Evolutionary conservation across 2,113 vertebrate species (phyloP).

Genomic region (Sceloporus undulatus): DNA sequence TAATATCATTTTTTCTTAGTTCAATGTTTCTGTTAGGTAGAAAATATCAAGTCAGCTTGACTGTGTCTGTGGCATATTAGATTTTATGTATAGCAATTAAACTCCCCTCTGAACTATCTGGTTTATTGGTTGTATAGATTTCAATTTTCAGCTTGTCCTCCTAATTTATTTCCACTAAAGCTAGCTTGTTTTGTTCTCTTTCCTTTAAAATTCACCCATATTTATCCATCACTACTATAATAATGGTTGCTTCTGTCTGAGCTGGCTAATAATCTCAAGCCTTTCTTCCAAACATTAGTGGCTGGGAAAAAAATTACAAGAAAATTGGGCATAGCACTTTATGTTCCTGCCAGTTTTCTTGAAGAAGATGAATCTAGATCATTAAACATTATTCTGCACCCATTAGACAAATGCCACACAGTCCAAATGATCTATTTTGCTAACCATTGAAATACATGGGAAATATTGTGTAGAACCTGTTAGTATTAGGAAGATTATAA

Average conservation of each 20-base stretch:
- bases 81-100: slow-evolving; percentile 77
- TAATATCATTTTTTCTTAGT: slow-evolving; percentile 55
- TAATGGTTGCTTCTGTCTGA: slow-evolving; percentile 45
- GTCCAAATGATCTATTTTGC: slow-evolving; percentile 12
- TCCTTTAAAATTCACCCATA: slow-evolving; percentile 56
- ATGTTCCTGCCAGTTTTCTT: slow-evolving; percentile 42
- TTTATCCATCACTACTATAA: slow-evolving; percentile 55
- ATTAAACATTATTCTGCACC: slow-evolving; percentile 8
- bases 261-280: slow-evolving; percentile 52
- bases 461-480: background rate
- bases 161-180: slow-evolving; percentile 65
- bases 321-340: slow-evolving; percentile 15
- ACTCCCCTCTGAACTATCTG: slow-evolving; percentile 71
- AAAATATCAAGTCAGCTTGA: slow-evolving; percentile 69
- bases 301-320: slow-evolving; percentile 20
- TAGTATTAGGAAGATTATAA: background rate
- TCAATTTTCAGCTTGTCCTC: slow-evolving; percentile 71
- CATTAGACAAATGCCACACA: background rate
- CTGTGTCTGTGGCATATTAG: slow-evolving; percentile 68
- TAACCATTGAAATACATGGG: background rate
- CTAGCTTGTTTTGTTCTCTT: slow-evolving; percentile 61
- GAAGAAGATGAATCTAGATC: slow-evolving; percentile 16
- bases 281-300: slow-evolving; percentile 41
- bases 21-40: slow-evolving; percentile 60
- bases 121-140: slow-evolving; percentile 72